Conservation (phyloP, 2,113 vertebrate genomes). For the Baryphthengus martii region DNA sequence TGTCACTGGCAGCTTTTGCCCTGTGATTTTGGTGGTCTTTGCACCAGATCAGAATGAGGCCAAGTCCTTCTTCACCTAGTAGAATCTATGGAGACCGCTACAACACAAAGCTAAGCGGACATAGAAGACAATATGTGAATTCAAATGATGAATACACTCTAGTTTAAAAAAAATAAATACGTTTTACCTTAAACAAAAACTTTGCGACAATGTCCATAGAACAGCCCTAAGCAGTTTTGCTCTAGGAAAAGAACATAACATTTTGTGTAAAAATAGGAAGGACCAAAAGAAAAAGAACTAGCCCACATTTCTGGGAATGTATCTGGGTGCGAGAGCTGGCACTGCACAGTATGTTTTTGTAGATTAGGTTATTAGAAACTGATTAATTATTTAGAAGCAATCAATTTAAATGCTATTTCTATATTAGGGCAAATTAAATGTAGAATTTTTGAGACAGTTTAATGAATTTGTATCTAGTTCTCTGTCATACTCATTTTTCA, state of each 20-base stretch:
- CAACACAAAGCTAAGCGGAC: not conserved
- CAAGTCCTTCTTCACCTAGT: not conserved
- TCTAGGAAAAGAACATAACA: not conserved
- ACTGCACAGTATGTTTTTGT: not conserved
- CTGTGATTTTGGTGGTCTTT: not conserved
- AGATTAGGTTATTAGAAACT: slow-evolving; percentile 3
- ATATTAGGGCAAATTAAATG: not conserved
- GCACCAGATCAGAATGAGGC: not conserved
- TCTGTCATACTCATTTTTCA: not conserved
- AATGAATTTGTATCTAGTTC: not conserved
- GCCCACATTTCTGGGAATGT: not conserved
- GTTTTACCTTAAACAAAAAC: not conserved
- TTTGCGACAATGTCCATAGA: not conserved
- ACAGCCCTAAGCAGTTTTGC: not conserved
- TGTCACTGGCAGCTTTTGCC: not conserved
- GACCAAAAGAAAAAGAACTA: not conserved
- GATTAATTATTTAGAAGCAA: slow-evolving; percentile 40
- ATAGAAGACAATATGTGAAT: fast-evolving
- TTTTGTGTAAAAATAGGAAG: not conserved
- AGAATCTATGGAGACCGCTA: not conserved
- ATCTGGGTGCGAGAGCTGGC: not conserved
- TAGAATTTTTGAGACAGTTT: not conserved
- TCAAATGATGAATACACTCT: not conserved
- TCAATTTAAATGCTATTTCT: slow-evolving; percentile 13
- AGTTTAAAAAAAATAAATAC: not conserved